Base-by-base conservation (phyloP, 2,113 vertebrate genomes). In the Gymnocephalus cernua region DNA sequence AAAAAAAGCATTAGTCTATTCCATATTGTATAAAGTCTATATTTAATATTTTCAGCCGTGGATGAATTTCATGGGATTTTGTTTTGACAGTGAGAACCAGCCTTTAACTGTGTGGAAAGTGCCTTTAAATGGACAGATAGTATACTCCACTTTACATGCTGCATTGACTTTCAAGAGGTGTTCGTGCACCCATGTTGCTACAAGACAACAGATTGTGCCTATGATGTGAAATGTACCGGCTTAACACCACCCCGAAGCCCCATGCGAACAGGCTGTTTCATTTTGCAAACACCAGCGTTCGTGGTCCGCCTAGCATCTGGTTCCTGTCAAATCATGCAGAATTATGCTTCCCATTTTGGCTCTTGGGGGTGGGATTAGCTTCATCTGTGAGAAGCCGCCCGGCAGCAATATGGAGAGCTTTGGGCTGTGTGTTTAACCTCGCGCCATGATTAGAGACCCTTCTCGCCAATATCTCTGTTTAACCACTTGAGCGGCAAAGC, bases 311-410 rank as follows among this genome's bases (percentile, higher is more conserved):
- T 27, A 51, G 80, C 89, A 89, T 89, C 88, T 91, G 91, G 59
- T 86, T 79, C 84, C 83, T 83, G 88, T 91, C 89, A 88, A 66
- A 78, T 68, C 83, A 45, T 68, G 9, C 48, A 79, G 85, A 82
- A 67, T 80, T 66, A 83, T 74, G 76, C 54, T 54, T 68, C 83
- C 79, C 44, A 3, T 87, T 87, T 69, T 70, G 77, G 74, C 79
- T 88, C 78, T 11, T 19, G 48, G 64, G 70, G 77, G 44, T 18
- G 58, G 76, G 74, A 81, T 86, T 82, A 79, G 86, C 67, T 59
- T 75, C 77, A 73, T 77, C 64, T 74, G 77, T 2, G 74, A 78
- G 74, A 50, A 45, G 47, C 73, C 16, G n/a, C 23, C 44, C 2
- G 0, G 48, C 59, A 32, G 54, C 44, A 65, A n/a, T 19, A 67